A percentile compares a stretch with the other conserved stretches of the same genome.
phyloP scores from a whole-genome alignment of 2,113 vertebrate genomes.

The Crotalus tigris region DNA sequence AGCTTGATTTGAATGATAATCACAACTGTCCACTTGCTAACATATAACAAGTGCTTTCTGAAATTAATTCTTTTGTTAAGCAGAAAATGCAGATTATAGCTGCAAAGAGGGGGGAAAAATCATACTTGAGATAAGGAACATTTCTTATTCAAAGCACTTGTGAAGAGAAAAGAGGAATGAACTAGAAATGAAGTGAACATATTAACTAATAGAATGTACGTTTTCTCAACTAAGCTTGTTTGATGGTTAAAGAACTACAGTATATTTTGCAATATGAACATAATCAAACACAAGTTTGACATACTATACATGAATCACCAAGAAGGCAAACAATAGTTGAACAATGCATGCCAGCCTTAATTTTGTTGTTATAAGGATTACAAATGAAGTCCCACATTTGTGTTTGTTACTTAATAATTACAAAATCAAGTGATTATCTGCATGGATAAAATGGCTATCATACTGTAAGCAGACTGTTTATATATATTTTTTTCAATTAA shows the following conservation, averaged over 20 bases:
- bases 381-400: background rate
- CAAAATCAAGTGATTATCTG: background rate
- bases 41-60: conserved; percentile 51
- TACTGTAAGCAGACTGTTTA: background rate
- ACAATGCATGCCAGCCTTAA: background rate
- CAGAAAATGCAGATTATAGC: conserved; percentile 39
- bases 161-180: conserved; percentile 6
- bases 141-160: conserved; percentile 41
- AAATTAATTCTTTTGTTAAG: conserved; percentile 53
- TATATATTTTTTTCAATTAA: background rate
- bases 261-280: background rate
- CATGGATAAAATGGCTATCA: background rate
- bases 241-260: background rate
- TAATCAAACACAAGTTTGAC: background rate
- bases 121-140: conserved; percentile 49
- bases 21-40: conserved; percentile 42
- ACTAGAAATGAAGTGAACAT: conserved; percentile 23
- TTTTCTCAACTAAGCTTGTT: background rate
- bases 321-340: background rate
- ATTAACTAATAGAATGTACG: background rate
- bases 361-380: background rate
- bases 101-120: background rate
- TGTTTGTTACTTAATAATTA: background rate
- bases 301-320: too few relatives aligned
- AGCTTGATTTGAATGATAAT: conserved; percentile 51